Conservation (phyloP, 1,140 invertebrate genomes). For the Papilio dardanus region DNA sequence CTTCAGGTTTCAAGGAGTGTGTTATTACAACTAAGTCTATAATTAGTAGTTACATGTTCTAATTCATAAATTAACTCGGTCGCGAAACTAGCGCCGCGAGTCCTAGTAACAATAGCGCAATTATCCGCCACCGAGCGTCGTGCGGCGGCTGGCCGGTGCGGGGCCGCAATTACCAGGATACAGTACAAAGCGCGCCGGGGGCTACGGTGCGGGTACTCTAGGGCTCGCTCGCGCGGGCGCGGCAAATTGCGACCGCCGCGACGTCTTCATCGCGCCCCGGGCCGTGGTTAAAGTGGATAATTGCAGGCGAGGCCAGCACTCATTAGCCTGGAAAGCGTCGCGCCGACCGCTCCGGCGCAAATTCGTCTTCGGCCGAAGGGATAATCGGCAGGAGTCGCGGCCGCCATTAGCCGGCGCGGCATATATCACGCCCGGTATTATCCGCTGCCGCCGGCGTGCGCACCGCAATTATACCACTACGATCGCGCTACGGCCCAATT, state of each 20-base stretch:
- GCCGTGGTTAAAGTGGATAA: slow-evolving; percentile 76
- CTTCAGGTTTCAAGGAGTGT: neutral
- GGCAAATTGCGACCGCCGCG: slow-evolving; percentile 73
- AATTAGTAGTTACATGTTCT: slow-evolving; percentile 32
- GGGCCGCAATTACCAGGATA: slow-evolving; percentile 73
- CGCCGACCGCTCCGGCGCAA: slow-evolving; percentile 66
- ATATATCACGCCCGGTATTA: slow-evolving; percentile 78
- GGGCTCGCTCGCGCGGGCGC: slow-evolving; percentile 43
- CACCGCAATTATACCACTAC: slow-evolving; percentile 67
- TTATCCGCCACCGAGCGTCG: slow-evolving; percentile 66
- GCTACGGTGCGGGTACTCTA: slow-evolving; percentile 42
- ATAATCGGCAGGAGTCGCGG: slow-evolving; percentile 68
- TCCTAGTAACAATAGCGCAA: slow-evolving; percentile 71
- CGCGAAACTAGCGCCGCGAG: slow-evolving; percentile 50
- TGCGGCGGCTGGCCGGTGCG: slow-evolving; percentile 53
- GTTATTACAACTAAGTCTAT: neutral
- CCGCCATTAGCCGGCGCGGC: slow-evolving; percentile 79
- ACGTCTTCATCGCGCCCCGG: slow-evolving; percentile 74
- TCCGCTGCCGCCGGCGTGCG: slow-evolving; percentile 67
- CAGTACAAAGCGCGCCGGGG: slow-evolving; percentile 70
- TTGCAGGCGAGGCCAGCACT: slow-evolving; percentile 75
- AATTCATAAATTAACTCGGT: slow-evolving; percentile 13
- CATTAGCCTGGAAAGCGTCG: slow-evolving; percentile 76
- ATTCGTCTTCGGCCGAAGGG: slow-evolving; percentile 72
- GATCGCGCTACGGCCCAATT: slow-evolving; percentile 39